Conservation (phyloP, 2,888 invertebrate species). For the Xestoiulus laeticollis region DNA sequence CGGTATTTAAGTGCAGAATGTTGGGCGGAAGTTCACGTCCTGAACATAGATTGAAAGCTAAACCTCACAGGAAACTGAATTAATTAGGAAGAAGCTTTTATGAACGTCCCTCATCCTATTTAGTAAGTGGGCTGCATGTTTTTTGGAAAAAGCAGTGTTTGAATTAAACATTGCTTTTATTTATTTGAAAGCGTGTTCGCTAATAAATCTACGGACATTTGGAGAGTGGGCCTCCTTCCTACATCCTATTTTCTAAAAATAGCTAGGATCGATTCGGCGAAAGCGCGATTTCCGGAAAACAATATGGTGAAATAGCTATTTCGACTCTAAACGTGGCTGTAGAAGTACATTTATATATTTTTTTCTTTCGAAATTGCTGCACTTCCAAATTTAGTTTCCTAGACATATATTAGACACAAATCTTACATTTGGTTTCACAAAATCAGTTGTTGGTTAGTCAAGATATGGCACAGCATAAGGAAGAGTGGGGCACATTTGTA, state of each 20-base stretch:
- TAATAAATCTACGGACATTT: slow-evolving; percentile 9
- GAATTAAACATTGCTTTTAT: background rate
- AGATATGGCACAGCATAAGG: too few relatives aligned
- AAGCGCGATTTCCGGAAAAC: slow-evolving; percentile 17
- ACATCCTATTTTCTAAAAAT: slow-evolving; percentile 15
- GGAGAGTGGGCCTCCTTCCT: background rate
- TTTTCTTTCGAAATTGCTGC: too few relatives aligned
- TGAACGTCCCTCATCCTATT: background rate
- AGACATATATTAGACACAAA: too few relatives aligned
- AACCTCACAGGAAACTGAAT: background rate
- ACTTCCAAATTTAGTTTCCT: too few relatives aligned
- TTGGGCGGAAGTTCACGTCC: background rate
- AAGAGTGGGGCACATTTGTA: too few relatives aligned
- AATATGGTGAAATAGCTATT: background rate
- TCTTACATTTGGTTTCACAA: too few relatives aligned
- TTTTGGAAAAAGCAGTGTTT: background rate
- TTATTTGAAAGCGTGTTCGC: slow-evolving; percentile 8
- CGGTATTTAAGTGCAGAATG: background rate
- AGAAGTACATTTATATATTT: background rate
- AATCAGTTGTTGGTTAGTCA: too few relatives aligned
- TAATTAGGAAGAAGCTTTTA: background rate
- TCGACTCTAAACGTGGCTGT: background rate
- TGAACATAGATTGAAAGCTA: background rate
- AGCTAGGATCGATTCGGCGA: background rate
- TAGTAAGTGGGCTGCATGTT: background rate